Base-by-base conservation (phyloP, 2,113 vertebrate species). In the Halichoeres trimaculatus region DNA sequence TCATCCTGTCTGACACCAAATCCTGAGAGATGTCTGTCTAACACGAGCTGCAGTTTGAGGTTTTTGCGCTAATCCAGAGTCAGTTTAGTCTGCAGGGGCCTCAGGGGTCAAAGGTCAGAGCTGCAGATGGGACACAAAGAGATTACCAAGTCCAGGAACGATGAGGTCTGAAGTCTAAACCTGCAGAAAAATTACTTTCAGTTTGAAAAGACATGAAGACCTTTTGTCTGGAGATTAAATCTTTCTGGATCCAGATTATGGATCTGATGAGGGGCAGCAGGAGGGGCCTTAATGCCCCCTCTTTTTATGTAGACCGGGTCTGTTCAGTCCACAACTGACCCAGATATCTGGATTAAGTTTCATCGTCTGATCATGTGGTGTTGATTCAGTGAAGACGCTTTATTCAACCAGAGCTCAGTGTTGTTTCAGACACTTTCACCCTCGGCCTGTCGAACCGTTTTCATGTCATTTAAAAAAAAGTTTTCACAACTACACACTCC, bases 171-270 rank as follows among this genome's bases (percentile, higher is more conserved):
- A 30, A 30, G 30, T 30, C 3, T 3, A 30, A 30, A 4, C 6
- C 30, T 4, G 6, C 23, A 10, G 16, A 59, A 13, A 23, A 17
- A 12, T 16, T 13, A 41, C 2, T 19, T 16, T 5, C 16, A 14
- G 56, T 30, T 8, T 30, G 24, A 53, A 11, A 38, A 9, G 19
- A 16, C 13, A 3, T 38, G 7, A 3, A 35, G 11, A 1, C 12
- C 30, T 20, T 54, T 67, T 54, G 64, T 68, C n/a, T 56, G 52
- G 34, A 43, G 51, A 50, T 41, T 16, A 35, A 7, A 1, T 19
- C 62, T 23, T 51, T 16, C 43, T n/a, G n/a, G 16, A 16, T 22
- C 17, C 64, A 55, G 51, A 67, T 67, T 43, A 67, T 54, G 12
- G 64, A 14, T 24, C 10, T 23, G n/a, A 35, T 56, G 26, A 24